Conservation (phyloP, 2,797 vertebrate species). For the Microctenopoma lineatum region DNA sequence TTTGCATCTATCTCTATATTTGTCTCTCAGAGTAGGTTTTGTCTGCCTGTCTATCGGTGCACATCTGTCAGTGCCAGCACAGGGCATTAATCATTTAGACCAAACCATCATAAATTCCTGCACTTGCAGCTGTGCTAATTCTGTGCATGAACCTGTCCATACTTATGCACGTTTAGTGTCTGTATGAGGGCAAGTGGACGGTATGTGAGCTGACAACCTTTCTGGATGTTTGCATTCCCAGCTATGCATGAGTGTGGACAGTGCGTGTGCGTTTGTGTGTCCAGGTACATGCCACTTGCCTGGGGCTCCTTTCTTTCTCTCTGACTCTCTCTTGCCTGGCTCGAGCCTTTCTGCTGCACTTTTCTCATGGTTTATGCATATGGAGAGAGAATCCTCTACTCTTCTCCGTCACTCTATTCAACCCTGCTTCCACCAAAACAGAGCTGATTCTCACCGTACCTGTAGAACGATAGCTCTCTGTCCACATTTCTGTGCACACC, state of each 20-base stretch:
- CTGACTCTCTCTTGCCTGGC: constrained; percentile 4
- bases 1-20: neutral
- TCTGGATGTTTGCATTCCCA: neutral
- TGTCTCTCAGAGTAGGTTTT: neutral
- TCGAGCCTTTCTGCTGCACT: constrained; percentile 55
- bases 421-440: constrained; percentile 51
- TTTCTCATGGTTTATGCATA: constrained; percentile 73
- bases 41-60: constrained; percentile 16
- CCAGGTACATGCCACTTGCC: constrained; percentile 40
- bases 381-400: constrained; percentile 50
- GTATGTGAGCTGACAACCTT: neutral
- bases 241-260: constrained; percentile 3
- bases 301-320: constrained; percentile 13
- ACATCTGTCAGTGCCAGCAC: constrained; percentile 32
- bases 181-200: neutral
- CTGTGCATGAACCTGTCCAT: neutral
- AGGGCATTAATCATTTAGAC: constrained; percentile 66
- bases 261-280: constrained; percentile 24
- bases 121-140: constrained; percentile 39
- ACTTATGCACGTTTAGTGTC: neutral
- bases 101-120: constrained; percentile 60
- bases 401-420: constrained; percentile 12
- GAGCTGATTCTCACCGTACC: constrained; percentile 41
- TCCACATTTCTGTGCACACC: constrained; percentile 11
- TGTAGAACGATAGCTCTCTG: constrained; percentile 37